A percentile compares a stretch with the other conserved stretches of the same genome.
These are phyloP conservation scores for Eilema depressum DNA, from an alignment of 2,888 invertebrate species.

Conservation along the genomic window DNA sequence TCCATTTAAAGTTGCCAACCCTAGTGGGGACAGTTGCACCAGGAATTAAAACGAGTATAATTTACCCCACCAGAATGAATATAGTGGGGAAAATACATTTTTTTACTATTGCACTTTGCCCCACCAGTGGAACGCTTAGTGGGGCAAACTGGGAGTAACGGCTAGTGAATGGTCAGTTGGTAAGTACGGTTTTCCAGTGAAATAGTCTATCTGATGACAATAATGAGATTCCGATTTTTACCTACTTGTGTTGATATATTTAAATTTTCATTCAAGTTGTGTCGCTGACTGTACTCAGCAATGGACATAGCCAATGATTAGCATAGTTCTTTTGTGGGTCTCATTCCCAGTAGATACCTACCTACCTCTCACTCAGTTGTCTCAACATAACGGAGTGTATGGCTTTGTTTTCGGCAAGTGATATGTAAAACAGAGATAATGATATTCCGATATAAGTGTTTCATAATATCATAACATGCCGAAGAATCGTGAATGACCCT, in stretches of 20 bases:
- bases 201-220: too few relatives aligned
- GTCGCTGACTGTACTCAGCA: background rate
- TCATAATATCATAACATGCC: slow-evolving; percentile 39
- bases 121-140: too few relatives aligned
- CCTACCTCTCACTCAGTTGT: slow-evolving; percentile 22
- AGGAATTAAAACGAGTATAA: too few relatives aligned
- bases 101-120: too few relatives aligned
- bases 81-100: too few relatives aligned
- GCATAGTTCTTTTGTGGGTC: slow-evolving; percentile 17
- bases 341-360: slow-evolving; percentile 2
- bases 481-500: slow-evolving; percentile 30
- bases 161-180: too few relatives aligned
- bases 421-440: slow-evolving; percentile 43
- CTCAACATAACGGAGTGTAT: slow-evolving; percentile 42
- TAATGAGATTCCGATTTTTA: too few relatives aligned
- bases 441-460: slow-evolving; percentile 33
- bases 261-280: background rate
- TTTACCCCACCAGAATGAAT: too few relatives aligned
- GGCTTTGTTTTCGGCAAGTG: slow-evolving; percentile 52
- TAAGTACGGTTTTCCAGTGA: too few relatives aligned
- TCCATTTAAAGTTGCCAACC: too few relatives aligned
- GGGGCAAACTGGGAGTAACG: too few relatives aligned
- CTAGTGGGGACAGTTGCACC: too few relatives aligned
- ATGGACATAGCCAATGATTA: background rate
- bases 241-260: background rate